Percentiles rank a stretch among this genome's conserved stretches.
These are phyloP conservation scores for Hemiscyllium ocellatum DNA, from an alignment of 2,113 vertebrate species.

Conservation along the genomic window DNA sequence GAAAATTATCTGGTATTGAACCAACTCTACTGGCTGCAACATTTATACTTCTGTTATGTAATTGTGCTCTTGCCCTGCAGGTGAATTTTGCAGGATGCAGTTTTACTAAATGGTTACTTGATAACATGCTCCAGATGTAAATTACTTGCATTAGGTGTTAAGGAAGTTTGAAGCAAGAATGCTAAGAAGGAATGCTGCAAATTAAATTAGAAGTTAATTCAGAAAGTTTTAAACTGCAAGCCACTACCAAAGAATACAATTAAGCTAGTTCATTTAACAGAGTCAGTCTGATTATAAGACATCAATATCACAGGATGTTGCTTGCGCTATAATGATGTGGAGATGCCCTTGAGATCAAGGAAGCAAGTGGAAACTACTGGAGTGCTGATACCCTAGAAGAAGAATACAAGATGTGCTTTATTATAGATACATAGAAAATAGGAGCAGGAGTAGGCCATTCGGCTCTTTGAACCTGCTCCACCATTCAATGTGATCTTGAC, in stretches of 20 bases:
- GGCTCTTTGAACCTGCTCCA: too few species aligned
- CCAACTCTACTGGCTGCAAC: slow-evolving; percentile 87
- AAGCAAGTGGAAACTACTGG: too few species aligned
- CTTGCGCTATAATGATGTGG: too few species aligned
- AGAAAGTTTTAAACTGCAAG: not conserved
- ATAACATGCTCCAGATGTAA: not conserved
- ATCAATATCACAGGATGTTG: too few species aligned
- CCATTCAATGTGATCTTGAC: too few species aligned
- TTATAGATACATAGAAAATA: too few species aligned
- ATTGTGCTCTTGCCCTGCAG: slow-evolving; percentile 30
- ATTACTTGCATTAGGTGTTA: not conserved
- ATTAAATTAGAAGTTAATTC: not conserved
- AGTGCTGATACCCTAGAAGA: too few species aligned
- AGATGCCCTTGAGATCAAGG: too few species aligned
- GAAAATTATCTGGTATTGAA: slow-evolving; percentile 94
- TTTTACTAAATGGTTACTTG: slow-evolving; percentile 1
- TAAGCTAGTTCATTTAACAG: too few species aligned
- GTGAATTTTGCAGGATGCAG: slow-evolving; percentile 24
- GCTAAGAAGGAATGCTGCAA: not conserved
- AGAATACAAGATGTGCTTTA: too few species aligned
- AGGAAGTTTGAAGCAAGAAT: not conserved
- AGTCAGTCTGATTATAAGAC: too few species aligned
- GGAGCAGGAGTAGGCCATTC: too few species aligned
- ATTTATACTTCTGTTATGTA: slow-evolving; percentile 78
- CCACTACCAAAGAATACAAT: not conserved